Conservation (phyloP, 1,140 invertebrate genomes). For the Pygmarrhopalites habei region DNA sequence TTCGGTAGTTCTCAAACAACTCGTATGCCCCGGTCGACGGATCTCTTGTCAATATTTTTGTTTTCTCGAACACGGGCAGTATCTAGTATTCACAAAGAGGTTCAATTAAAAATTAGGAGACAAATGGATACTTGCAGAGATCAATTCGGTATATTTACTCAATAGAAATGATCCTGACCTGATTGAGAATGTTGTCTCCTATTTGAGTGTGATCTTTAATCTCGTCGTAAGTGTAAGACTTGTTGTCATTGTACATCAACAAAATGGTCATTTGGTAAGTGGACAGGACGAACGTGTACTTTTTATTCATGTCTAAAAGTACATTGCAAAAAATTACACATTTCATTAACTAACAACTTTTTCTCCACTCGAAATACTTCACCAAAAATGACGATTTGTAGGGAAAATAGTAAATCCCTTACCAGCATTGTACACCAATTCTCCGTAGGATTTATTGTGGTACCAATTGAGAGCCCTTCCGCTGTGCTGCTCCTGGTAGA, state of each 20-base stretch:
- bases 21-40: neutral
- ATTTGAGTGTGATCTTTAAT: neutral
- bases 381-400: too few relatives aligned
- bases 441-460: conserved; percentile 3
- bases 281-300: neutral
- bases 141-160: neutral
- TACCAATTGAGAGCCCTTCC: neutral
- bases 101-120: neutral
- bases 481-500: neutral
- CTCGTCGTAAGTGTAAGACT: neutral
- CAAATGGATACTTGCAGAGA: neutral
- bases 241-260: neutral
- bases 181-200: neutral
- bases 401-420: too few relatives aligned
- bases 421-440: neutral
- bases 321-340: too few relatives aligned
- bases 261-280: conserved; percentile 6
- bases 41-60: neutral
- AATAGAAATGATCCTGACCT: neutral
- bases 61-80: neutral
- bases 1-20: neutral
- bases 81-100: neutral
- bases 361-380: too few relatives aligned
- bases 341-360: too few relatives aligned
- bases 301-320: neutral